Percentiles rank a stretch among this genome's conserved stretches.
These are phyloP conservation scores for Pteromalus puparum DNA, from an alignment of 1,140 invertebrate species.

Conservation along the genomic window DNA sequence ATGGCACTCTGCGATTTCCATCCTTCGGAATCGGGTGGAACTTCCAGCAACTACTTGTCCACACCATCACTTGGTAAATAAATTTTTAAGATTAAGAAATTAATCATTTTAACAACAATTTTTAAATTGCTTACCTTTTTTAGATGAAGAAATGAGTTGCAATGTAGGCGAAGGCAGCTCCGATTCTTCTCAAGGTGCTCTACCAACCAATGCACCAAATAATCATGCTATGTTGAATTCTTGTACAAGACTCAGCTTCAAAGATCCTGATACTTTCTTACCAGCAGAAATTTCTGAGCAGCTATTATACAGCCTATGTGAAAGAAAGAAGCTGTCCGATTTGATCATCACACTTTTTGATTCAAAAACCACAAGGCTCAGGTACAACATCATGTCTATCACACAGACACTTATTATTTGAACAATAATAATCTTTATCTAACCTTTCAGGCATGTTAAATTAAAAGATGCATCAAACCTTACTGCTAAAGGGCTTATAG, in stretches of 20 bases:
- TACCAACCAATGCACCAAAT: constrained; percentile 57
- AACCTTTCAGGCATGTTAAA: constrained; percentile 71
- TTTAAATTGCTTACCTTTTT: constrained; percentile 12
- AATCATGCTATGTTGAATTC: constrained; percentile 61
- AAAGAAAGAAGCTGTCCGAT: constrained; percentile 81
- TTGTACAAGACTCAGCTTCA: constrained; percentile 77
- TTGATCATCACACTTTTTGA: constrained; percentile 82
- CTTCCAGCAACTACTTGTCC: constrained; percentile 44
- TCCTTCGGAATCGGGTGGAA: constrained; percentile 60
- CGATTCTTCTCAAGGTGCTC: constrained; percentile 54
- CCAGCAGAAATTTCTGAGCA: constrained; percentile 83
- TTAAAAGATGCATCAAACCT: constrained; percentile 78
- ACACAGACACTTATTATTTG: background rate
- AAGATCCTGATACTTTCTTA: constrained; percentile 80
- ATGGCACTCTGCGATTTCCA: constrained; percentile 77
- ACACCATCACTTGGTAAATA: constrained; percentile 33
- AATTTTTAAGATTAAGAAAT: too few species aligned
- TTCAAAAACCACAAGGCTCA: constrained; percentile 79
- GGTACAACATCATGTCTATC: constrained; percentile 58
- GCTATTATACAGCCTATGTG: constrained; percentile 79
- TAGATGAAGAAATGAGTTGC: constrained; percentile 53
- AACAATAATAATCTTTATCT: background rate
- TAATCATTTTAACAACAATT: too few species aligned
- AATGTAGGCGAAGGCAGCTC: constrained; percentile 55
- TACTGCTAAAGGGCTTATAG: constrained; percentile 79